A percentile compares a stretch with the other conserved stretches of the same genome.
Conservation (phyloP, 2,888 invertebrate genomes). For the Azorinus chamasolen region DNA sequence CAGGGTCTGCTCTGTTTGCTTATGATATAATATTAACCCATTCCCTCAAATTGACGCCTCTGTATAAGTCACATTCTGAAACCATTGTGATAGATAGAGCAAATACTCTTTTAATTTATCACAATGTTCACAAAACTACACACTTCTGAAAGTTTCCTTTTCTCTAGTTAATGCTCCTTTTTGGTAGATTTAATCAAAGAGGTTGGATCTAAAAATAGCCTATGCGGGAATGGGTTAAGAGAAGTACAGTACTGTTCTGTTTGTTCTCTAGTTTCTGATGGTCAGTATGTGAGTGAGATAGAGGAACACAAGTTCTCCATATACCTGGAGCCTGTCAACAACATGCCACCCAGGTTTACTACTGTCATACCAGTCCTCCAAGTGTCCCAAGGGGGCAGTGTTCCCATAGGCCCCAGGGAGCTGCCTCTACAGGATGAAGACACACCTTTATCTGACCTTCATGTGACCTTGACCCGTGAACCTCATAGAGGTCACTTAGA, state of each 20-base stretch:
- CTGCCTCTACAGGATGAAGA: conserved; percentile 78
- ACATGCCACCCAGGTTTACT: conserved; percentile 76
- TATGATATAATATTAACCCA: too few relatives aligned
- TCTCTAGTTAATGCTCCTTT: too few relatives aligned
- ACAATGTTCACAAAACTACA: too few relatives aligned
- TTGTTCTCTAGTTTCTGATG: conserved; percentile 73
- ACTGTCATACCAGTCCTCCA: conserved; percentile 63
- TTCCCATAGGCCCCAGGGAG: conserved; percentile 71
- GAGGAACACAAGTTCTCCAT: conserved; percentile 79
- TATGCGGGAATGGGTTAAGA: neutral
- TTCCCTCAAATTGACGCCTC: too few relatives aligned
- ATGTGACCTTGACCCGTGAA: conserved; percentile 67
- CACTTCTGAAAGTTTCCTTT: too few relatives aligned
- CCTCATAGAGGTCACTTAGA: conserved; percentile 75
- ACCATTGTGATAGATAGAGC: too few relatives aligned
- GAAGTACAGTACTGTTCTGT: neutral
- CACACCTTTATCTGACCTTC: conserved; percentile 71
- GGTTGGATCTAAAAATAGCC: too few relatives aligned
- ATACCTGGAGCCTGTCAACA: conserved; percentile 80
- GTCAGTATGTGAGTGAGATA: conserved; percentile 49
- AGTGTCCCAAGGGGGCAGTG: conserved; percentile 73
- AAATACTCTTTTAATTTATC: too few relatives aligned
- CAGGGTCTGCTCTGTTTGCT: too few relatives aligned
- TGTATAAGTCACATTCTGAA: too few relatives aligned
- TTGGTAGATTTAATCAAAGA: too few relatives aligned